Base-by-base conservation (phyloP, 2,113 vertebrate genomes). In the Eulemur rufifrons region DNA sequence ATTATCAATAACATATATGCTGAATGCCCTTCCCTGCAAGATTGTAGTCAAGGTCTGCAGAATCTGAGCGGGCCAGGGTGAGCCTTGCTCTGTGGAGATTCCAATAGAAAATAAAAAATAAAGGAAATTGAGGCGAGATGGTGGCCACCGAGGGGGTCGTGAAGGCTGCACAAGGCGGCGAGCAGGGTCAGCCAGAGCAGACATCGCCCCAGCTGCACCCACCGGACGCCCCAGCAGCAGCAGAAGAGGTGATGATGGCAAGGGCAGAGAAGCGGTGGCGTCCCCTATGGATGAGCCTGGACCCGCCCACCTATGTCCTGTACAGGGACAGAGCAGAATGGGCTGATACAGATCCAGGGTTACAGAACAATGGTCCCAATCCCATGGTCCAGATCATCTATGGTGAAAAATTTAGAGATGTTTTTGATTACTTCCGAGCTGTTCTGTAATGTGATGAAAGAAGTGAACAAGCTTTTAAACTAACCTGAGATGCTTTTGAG, bases 351-450 rank as follows among this genome's bases (percentile, higher is more conserved):
- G 99, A 99, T 69, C 99, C 99, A 0, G 99, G 99, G 80, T 99
- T 99, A 17, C 99, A 99, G 97, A 99, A 99, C 20, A 99, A 99
- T 95, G 99, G 99, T 25, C 99, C 99, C 2, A 99, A 99, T 93
- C 99, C 99, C 78, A 99, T n/a, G 39, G 99, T 99, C 96, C 99
- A 99, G 98, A 99, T 99, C 47, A 99, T 99, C 97, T 99, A 99
- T 97, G 99, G 99, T 96, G 99, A 99, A n/a, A 99, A 99, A 98
- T 99, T 56, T 56, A 56, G 54, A 56, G 52, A 54, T 54, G 52
- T 54, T 54, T 56, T 21, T 56, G 54, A 56, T 56, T 56, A 56
- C 20, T 56, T 56, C 54, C 8, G 18, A 56, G 20, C 54, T 56
- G 20, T 56, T 56, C 54, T 56, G 54, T 7, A 56, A 21, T 8